Conservation (phyloP, 1,140 invertebrate genomes). For the Diploscapter pachys region DNA sequence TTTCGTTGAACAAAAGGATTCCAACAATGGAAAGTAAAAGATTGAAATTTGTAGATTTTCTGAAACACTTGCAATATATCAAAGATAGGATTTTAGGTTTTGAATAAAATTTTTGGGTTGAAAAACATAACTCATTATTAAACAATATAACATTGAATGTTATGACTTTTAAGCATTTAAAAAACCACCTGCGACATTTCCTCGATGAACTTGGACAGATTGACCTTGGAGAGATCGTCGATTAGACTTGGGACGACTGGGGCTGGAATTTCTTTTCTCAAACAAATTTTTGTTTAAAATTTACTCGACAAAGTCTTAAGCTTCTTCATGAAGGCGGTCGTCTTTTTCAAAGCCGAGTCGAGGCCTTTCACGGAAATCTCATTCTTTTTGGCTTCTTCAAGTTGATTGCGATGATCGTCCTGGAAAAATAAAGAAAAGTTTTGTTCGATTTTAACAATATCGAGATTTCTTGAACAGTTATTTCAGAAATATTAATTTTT, state of each 20-base stretch:
- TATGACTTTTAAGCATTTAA: background rate
- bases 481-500: too few relatives aligned
- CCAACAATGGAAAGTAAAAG: background rate
- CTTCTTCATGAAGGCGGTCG: conserved; percentile 43
- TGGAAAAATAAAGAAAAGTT: too few relatives aligned
- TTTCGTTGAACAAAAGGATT: background rate
- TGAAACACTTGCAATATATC: too few relatives aligned
- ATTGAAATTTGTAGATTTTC: background rate
- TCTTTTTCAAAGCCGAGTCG: conserved; percentile 39
- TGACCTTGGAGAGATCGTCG: conserved; percentile 36
- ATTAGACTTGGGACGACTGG: conserved; percentile 16
- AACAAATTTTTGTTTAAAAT: background rate
- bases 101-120: too few relatives aligned
- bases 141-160: too few relatives aligned
- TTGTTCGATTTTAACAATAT: too few relatives aligned
- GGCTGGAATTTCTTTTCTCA: background rate
- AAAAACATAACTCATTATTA: too few relatives aligned
- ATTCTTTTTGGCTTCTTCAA: conserved; percentile 19
- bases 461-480: too few relatives aligned
- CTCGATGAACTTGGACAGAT: conserved; percentile 38
- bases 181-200: conserved; percentile 33
- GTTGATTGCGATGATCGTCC: too few relatives aligned
- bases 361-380: conserved; percentile 18
- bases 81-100: too few relatives aligned
- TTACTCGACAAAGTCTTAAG: conserved; percentile 14